These are phyloP conservation scores for Caloenas nicobarica DNA, from an alignment of 2,113 vertebrate genomes.

Conservation along the genomic window DNA sequence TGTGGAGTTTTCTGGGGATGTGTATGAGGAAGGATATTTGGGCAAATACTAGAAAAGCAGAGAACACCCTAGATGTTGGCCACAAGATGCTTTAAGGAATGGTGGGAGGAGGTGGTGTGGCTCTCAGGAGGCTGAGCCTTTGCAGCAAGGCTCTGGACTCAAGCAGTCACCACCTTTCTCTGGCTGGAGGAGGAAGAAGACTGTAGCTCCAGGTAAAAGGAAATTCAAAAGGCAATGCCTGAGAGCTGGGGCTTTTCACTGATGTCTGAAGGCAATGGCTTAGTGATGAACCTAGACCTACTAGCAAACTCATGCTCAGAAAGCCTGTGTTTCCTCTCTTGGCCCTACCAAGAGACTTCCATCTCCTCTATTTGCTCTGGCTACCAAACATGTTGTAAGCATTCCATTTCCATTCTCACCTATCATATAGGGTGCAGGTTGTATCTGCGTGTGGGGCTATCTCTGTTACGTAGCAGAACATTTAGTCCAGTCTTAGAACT, in stretches of 20 bases:
- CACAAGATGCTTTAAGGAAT: neutral
- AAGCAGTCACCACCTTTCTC: neutral
- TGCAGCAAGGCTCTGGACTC: neutral
- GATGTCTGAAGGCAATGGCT: neutral
- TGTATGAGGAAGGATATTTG: neutral
- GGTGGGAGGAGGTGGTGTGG: neutral
- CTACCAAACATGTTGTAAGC: neutral
- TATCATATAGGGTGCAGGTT: neutral
- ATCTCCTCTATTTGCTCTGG: neutral
- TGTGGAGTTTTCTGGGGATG: neutral
- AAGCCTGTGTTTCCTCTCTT: neutral
- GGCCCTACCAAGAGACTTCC: neutral
- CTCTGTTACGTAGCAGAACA: neutral
- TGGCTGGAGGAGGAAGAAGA: neutral
- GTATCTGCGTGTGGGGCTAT: fast-evolving
- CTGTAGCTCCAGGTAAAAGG: neutral
- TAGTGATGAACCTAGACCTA: neutral
- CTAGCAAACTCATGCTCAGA: neutral
- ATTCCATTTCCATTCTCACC: neutral
- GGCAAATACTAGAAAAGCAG: neutral
- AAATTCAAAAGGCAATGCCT: neutral
- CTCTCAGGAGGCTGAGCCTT: neutral
- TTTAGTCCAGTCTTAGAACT: neutral
- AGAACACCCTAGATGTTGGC: neutral
- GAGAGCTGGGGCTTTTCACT: neutral